These are phyloP conservation scores for Stichopus horrens DNA, from an alignment of 53 echinoderm and acorn worm genomes.

Conservation along the genomic window DNA sequence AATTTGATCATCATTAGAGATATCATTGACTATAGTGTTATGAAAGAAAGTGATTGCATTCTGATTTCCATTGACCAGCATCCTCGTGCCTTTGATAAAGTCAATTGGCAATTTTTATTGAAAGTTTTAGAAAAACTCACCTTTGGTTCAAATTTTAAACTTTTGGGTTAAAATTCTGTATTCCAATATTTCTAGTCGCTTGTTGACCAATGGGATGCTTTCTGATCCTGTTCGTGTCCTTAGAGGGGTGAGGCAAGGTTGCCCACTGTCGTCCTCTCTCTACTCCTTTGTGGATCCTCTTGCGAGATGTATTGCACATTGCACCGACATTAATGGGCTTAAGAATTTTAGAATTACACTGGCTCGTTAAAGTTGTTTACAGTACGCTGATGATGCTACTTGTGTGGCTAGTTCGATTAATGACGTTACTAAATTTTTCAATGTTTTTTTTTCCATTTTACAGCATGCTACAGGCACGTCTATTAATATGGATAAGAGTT, in stretches of 20 bases:
- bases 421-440: slow-evolving; percentile 15
- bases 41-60: slow-evolving; percentile 24
- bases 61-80: slow-evolving; percentile 54
- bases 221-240: slow-evolving; percentile 7
- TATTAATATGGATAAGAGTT: slow-evolving; percentile 11
- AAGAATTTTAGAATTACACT: too few species aligned
- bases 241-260: slow-evolving; percentile 53
- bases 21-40: slow-evolving; percentile 33
- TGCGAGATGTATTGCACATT: slow-evolving; percentile 24
- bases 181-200: slow-evolving; percentile 31
- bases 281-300: slow-evolving; percentile 59
- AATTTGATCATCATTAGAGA: slow-evolving; percentile 59
- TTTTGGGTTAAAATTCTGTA: slow-evolving; percentile 58
- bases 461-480: slow-evolving; percentile 21
- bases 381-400: slow-evolving; percentile 57
- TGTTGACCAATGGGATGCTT: slow-evolving; percentile 37
- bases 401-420: slow-evolving; percentile 1
- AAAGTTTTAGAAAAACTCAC: slow-evolving; percentile 40
- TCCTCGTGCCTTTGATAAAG: slow-evolving; percentile 61
- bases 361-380: neutral
- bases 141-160: slow-evolving; percentile 41
- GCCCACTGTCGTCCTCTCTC: slow-evolving; percentile 47
- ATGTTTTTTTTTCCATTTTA: neutral
- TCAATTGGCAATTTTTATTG: slow-evolving; percentile 47
- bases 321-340: too few species aligned